Conservation (phyloP, 2,113 vertebrate species). For the human region DNA sequence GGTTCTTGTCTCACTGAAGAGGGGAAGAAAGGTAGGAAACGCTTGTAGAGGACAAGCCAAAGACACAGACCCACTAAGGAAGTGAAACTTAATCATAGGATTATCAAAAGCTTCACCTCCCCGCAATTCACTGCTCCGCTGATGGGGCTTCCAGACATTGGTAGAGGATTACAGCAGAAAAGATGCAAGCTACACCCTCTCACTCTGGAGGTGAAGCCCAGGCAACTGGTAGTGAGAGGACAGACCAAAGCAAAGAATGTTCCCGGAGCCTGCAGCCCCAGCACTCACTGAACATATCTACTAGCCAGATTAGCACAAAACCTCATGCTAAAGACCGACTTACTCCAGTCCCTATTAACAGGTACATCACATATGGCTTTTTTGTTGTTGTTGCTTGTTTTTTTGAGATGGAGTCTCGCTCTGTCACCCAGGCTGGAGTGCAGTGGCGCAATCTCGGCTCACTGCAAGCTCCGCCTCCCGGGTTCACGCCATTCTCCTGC, state of each 20-base stretch:
- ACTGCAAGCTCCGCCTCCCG: no score
- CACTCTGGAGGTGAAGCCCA: no score
- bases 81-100: not conserved
- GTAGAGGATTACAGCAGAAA: not conserved
- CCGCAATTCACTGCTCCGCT: no score
- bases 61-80: not conserved
- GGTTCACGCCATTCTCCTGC: no score
- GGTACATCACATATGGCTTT: not conserved
- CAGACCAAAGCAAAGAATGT: not conserved
- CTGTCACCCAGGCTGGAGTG: no score
- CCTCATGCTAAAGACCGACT: not conserved
- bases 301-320: fast-evolving
- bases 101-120: not conserved
- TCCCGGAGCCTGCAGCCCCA: not conserved
- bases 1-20: not conserved
- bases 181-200: fast-evolving
- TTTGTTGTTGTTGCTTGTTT: no score
- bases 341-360: no score
- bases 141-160: no score
- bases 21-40: not conserved
- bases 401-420: no score
- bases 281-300: no score
- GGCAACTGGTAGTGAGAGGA: not conserved
- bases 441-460: no score
- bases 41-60: not conserved